phyloP scores from a whole-genome alignment of 92 coral and sea anemone genomes.

The Zoanthus sansibaricus region DNA sequence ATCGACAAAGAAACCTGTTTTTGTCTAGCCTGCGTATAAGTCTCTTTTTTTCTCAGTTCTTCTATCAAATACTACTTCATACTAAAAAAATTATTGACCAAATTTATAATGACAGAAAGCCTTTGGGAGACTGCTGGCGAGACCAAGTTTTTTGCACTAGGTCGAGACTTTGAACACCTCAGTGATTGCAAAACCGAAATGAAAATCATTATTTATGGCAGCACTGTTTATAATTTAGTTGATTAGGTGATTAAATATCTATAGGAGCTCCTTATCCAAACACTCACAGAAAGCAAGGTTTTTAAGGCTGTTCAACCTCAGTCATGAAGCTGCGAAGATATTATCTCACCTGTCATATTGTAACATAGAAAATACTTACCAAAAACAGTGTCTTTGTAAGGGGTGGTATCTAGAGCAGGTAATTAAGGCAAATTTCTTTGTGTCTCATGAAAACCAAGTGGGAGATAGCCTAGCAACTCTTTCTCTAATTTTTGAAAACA shows the following conservation, averaged over 20 bases:
- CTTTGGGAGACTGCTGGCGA: no score
- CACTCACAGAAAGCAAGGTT: background rate
- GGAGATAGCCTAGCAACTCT: background rate
- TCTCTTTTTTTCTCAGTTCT: background rate
- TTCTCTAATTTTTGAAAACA: background rate
- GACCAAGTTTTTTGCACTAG: no score
- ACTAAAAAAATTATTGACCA: no score
- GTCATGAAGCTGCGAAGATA: background rate
- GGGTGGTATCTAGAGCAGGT: background rate
- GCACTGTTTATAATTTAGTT: slow-evolving; percentile 1
- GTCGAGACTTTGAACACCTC: no score
- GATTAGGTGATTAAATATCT: background rate
- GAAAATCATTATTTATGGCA: slow-evolving; percentile 5
- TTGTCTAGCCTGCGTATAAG: no score
- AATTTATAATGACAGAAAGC: no score
- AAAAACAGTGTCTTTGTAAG: background rate
- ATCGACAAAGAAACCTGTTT: no score
- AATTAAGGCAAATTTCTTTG: background rate
- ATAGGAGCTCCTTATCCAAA: slow-evolving; percentile 1
- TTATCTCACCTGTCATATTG: background rate
- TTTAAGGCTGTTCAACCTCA: slow-evolving; percentile 4
- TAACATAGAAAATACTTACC: background rate
- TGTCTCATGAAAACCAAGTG: background rate
- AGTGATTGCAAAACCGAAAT: background rate
- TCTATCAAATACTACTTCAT: no score